phyloP scores from a whole-genome alignment of 2,113 vertebrate genomes.

The Tursiops truncatus region DNA sequence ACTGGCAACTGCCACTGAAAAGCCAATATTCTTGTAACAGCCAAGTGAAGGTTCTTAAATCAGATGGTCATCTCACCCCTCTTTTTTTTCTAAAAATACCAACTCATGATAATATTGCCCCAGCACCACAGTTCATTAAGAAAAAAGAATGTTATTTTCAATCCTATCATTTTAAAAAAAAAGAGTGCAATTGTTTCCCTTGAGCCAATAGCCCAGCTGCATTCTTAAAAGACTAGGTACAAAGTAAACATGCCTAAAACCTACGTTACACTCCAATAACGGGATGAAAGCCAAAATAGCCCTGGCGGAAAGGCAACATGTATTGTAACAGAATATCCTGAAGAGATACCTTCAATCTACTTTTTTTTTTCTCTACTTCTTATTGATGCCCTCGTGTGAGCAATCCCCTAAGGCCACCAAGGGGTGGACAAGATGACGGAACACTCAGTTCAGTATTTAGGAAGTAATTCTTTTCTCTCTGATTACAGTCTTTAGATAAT shows the following conservation, averaged over 20 bases:
- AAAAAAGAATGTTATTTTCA: background rate
- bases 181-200: background rate
- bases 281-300: background rate
- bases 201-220: background rate
- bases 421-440: background rate
- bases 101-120: background rate
- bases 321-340: constrained; percentile 48
- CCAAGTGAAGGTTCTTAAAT: background rate
- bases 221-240: background rate
- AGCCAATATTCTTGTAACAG: constrained; percentile 2
- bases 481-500: background rate
- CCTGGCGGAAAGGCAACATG: constrained; percentile 27
- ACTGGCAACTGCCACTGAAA: background rate
- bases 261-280: background rate
- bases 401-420: background rate
- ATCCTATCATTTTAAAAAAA: background rate
- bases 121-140: background rate
- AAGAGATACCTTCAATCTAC: constrained; percentile 35
- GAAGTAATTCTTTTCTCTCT: background rate
- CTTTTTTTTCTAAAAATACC: background rate
- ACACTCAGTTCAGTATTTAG: background rate
- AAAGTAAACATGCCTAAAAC: background rate
- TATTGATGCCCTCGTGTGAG: background rate
- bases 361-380: no score
- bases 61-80: background rate